Evolutionary conservation across 2,797 vertebrate genomes (phyloP), one percentile per base, ranked within the genome.

Genomic region (Oceanodroma leucorhoa): DNA sequence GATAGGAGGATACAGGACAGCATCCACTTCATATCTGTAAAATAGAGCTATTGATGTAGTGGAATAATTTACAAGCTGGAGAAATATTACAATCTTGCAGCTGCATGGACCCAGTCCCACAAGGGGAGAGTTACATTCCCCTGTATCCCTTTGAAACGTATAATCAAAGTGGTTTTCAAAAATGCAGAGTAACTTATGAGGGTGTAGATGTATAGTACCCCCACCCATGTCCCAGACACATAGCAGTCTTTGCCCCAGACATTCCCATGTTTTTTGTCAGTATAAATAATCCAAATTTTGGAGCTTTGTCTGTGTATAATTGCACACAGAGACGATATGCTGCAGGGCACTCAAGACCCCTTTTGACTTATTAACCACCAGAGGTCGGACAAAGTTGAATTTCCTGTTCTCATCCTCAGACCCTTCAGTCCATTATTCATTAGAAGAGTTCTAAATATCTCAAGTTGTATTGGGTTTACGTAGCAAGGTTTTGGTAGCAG

Each of bases 111-210:
- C 34, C 29, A 22, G 22, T 57, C 53, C 23, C 43, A n/a, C 22
- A 67, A 27, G 29, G 8, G 18, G 6, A 38, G 41, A 80, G 23
- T n/a, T 40, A 40, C 23, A 66, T 67, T n/a, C 23, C 14, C 23
- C 18, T 1, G 0, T 27, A 48, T 22, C 17, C 14, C 29, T 80
- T 67, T n/a, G 41, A 80, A 54, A 8, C 1, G 1, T 48, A 22
- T 48, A 19, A 57, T 40, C 19, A 48, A 80, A 58, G 14, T 16
- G 27, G 50, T 66, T 66, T 66, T 55, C 13, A 46, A 66, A 46
- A 46, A 38, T 38, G 17, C 21, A 38, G 48, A 43, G 27, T 66
- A 43, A 55, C 15, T 53, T 53, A 29, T 13, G 48, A 43, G 19
- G 11, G 9, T 1, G 1, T 53, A 43, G 50, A 43, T 34, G 10